These are phyloP conservation scores for Parapristionchus giblindavisi DNA, from an alignment of 2,888 invertebrate species.

Conservation along the genomic window DNA sequence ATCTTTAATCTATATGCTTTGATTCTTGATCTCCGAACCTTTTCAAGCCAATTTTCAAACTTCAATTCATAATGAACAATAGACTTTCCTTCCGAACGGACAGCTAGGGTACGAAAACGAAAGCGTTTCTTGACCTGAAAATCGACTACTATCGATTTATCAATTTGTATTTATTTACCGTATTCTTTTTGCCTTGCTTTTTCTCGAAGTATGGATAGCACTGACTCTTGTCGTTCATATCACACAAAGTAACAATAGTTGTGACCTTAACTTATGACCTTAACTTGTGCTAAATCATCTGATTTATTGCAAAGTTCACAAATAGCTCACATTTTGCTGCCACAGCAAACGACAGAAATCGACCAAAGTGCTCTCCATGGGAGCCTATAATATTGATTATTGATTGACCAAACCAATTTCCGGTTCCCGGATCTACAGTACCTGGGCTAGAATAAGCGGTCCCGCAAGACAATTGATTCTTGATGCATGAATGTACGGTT, in stretches of 20 bases:
- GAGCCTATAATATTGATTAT: too few relatives aligned
- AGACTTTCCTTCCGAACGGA: conserved; percentile 5
- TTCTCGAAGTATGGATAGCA: conserved; percentile 22
- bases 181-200: conserved; percentile 35
- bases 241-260: conserved; percentile 14
- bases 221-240: conserved; percentile 4
- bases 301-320: too few relatives aligned
- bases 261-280: too few relatives aligned
- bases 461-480: not conserved
- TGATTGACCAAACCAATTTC: too few relatives aligned
- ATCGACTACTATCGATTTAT: not conserved
- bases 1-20: not conserved
- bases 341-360: conserved; percentile 33
- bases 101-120: conserved; percentile 14
- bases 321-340: conserved; percentile 29
- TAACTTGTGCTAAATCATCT: too few relatives aligned
- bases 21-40: conserved; percentile 24
- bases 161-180: not conserved
- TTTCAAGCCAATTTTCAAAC: conserved; percentile 29
- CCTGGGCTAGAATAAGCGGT: conserved; percentile 10
- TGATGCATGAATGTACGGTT: conserved; percentile 15
- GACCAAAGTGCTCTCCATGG: conserved; percentile 13
- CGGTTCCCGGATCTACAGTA: too few relatives aligned
- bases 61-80: conserved; percentile 27
- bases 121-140: not conserved